Conservation (phyloP, 2,888 invertebrate genomes). For the Polydrusus pterygomalis region DNA sequence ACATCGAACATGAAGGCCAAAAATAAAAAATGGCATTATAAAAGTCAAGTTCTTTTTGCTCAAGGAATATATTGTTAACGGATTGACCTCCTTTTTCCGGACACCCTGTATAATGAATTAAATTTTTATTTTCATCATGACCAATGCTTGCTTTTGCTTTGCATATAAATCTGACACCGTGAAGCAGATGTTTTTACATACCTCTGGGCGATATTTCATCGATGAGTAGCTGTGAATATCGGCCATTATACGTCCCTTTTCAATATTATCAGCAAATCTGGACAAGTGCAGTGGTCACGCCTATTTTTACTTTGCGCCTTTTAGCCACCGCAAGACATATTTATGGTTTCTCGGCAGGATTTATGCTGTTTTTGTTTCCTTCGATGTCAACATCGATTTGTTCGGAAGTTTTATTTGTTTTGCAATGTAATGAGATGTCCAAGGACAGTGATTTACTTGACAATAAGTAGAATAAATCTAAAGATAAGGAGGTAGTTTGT, state of each 20-base stretch:
- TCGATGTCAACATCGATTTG: conserved; percentile 57
- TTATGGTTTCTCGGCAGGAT: conserved; percentile 61
- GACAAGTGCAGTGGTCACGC: conserved; percentile 58
- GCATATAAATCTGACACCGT: conserved; percentile 36
- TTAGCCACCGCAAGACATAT: conserved; percentile 57
- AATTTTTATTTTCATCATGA: too few species aligned
- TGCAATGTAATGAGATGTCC: conserved; percentile 31
- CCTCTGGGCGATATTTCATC: conserved; percentile 46
- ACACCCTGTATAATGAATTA: too few species aligned
- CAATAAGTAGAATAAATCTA: conserved; percentile 28
- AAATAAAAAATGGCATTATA: too few species aligned
- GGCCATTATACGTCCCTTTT: conserved; percentile 55
- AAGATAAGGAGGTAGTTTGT: conserved; percentile 32
- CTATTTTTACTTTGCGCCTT: conserved; percentile 48
- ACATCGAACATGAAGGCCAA: too few species aligned
- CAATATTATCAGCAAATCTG: conserved; percentile 62
- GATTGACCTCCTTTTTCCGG: too few species aligned
- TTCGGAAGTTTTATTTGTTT: conserved; percentile 48
- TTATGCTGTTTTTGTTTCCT: conserved; percentile 64
- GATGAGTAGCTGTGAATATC: conserved; percentile 53
- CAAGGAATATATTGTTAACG: too few species aligned
- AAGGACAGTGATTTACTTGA: conserved; percentile 26
- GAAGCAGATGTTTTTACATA: conserved; percentile 31
- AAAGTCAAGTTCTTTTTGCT: too few species aligned
- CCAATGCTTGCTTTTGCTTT: too few species aligned